Percentiles rank a stretch among this genome's conserved stretches.
These are phyloP conservation scores for Spea multiplicata DNA, from an alignment of 2,113 vertebrate genomes.

Conservation along the genomic window DNA sequence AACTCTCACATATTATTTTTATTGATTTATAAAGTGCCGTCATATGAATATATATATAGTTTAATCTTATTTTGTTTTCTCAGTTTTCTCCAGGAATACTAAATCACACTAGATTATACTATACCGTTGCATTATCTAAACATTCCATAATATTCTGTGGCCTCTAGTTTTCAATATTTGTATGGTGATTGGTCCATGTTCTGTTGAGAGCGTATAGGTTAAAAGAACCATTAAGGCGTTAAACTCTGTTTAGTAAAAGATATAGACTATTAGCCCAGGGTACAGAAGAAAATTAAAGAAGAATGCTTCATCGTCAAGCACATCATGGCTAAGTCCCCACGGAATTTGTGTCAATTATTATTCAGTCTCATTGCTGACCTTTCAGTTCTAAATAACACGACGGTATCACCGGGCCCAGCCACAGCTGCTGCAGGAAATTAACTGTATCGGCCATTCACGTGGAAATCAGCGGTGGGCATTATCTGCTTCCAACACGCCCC, in stretches of 20 bases:
- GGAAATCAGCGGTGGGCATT: conserved; percentile 59
- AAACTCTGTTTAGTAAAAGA: not conserved
- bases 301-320: conserved; percentile 36
- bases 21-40: too few species aligned
- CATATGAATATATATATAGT: too few species aligned
- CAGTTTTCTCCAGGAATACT: too few species aligned
- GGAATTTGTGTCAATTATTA: conserved; percentile 75
- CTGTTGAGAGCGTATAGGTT: too few species aligned
- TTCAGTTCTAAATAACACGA: conserved; percentile 69
- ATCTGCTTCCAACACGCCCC: conserved; percentile 59
- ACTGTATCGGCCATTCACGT: conserved; percentile 65
- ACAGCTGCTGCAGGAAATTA: conserved; percentile 61
- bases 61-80: too few species aligned
- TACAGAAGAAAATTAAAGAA: conserved; percentile 10
- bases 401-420: conserved; percentile 61
- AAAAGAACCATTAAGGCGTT: too few species aligned
- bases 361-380: conserved; percentile 72
- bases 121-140: too few species aligned
- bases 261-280: conserved; percentile 1
- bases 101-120: too few species aligned
- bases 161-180: too few species aligned
- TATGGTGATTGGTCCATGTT: too few species aligned
- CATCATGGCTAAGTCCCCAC: conserved; percentile 54
- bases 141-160: too few species aligned
- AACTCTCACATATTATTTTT: too few species aligned